Evolutionary conservation across 2,113 vertebrate genomes (phyloP), one percentile per base, ranked within the genome.

Genomic region (Tetrao urogallus): DNA sequence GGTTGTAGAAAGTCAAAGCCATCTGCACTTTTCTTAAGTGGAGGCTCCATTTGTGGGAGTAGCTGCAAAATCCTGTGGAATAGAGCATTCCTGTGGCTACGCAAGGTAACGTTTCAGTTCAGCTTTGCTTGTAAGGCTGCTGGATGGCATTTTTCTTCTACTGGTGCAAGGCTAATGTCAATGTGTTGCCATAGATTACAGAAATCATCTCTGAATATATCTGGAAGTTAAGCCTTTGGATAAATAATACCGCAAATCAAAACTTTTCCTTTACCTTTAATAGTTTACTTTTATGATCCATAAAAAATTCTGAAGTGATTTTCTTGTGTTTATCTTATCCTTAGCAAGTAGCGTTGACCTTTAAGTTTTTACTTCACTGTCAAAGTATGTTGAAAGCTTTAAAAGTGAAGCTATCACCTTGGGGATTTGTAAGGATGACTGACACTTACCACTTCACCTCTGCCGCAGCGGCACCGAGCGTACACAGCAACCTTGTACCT

Each of bases 301-400:
- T 82, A 32, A 76, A 94, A 97, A 96, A 94, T 96, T 97, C 93
- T 58, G 88, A 90, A 96, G 95, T 97, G 96, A 94, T 98, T 97
- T 97, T 94, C 94, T 95, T 92, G 90, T 96, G 94, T 97, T 97
- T 88, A 22, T 94, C 94, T 94, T 96, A 94, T 98, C 97, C 97
- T 98, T 95, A 97, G 97, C 97, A 97, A 92, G 97, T 97, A 96
- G 97, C 71, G 82, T 91, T 98, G 98, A 98, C 97, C 98, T 99
- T 98, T 98, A 91, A 90, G 93, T 98, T 97, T 97, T 89, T 94
- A 94, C 98, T 97, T 96, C 93, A 89, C 97, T 98, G 98, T 98
- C 98, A 98, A 95, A 97, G 95, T 97, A 96, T 75, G 94, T 98
- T 93, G 95, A 94, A 96, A 97, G 96, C 97, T 98, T 96, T 95